A percentile compares a stretch with the other conserved stretches of the same genome.
These are phyloP conservation scores for Gryllus bimaculatus DNA, from an alignment of 1,140 invertebrate genomes.

Conservation along the genomic window DNA sequence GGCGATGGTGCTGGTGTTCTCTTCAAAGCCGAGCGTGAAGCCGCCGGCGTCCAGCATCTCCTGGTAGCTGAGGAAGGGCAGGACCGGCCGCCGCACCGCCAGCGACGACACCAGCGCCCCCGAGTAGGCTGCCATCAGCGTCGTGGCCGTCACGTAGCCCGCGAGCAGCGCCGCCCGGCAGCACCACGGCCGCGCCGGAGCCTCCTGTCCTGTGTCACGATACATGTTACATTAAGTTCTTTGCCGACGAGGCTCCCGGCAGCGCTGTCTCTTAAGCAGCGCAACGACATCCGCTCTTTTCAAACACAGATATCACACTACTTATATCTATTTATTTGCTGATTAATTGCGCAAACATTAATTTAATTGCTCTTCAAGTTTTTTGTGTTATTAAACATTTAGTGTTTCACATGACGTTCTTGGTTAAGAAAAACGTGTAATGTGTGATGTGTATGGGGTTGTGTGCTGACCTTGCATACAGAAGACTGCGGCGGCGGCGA, in stretches of 20 bases:
- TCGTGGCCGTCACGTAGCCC: constrained; percentile 3
- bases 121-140: constrained; percentile 17
- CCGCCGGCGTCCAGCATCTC: not conserved
- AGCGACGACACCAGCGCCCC: constrained; percentile 14
- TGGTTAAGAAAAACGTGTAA: too few relatives aligned
- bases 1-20: not conserved
- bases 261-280: too few relatives aligned
- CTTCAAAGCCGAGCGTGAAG: not conserved
- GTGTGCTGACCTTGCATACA: not conserved
- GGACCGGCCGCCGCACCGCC: not conserved
- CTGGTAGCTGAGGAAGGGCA: constrained; percentile 9
- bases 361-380: too few relatives aligned
- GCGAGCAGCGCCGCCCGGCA: constrained; percentile 12
- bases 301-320: too few relatives aligned
- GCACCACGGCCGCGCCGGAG: not conserved
- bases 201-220: not conserved
- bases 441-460: too few relatives aligned
- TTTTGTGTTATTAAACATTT: too few relatives aligned
- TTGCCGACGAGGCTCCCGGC: too few relatives aligned
- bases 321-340: too few relatives aligned
- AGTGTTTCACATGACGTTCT: too few relatives aligned
- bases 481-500: not conserved
- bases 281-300: too few relatives aligned
- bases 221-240: too few relatives aligned
- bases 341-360: too few relatives aligned